Evolutionary conservation across 2,113 vertebrate species (phyloP).

Genomic region (Centropristis striata): DNA sequence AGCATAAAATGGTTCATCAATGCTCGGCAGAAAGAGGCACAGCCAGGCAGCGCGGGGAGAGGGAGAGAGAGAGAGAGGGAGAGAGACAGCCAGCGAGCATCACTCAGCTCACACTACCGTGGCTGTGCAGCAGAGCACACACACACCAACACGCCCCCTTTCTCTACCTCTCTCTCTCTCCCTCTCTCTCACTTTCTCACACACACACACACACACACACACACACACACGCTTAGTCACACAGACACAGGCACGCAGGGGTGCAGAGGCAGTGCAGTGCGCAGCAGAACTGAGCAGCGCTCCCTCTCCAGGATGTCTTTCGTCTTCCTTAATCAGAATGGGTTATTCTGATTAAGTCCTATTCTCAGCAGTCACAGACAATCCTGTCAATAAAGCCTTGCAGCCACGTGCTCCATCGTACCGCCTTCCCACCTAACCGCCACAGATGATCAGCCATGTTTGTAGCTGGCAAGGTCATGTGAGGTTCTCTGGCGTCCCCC

Average conservation of each 20-base stretch:
- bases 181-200: constrained; percentile 35
- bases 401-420: constrained; percentile 29
- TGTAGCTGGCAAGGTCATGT: constrained; percentile 82
- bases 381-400: constrained; percentile 77
- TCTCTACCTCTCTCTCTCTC: constrained; percentile 49
- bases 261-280: constrained; percentile 80
- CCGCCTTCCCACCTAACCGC: constrained; percentile 54
- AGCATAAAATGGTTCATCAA: constrained; percentile 86
- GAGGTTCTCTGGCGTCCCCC: constrained; percentile 62
- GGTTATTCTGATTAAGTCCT: constrained; percentile 61
- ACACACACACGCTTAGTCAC: constrained; percentile 68
- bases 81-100: constrained; percentile 78
- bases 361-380: constrained; percentile 74
- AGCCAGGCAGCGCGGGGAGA: constrained; percentile 76
- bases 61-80: constrained; percentile 64
- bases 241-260: constrained; percentile 66
- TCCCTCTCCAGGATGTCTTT: constrained; percentile 74
- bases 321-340: constrained; percentile 72
- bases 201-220: constrained; percentile 47
- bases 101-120: constrained; percentile 84
- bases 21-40: constrained; percentile 83
- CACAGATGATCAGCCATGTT: constrained; percentile 67
- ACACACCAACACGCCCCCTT: constrained; percentile 83
- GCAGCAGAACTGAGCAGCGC: constrained; percentile 63
- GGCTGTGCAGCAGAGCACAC: constrained; percentile 84